Conservation (phyloP, 2,113 vertebrate genomes). For the Phaetusa simplex region DNA sequence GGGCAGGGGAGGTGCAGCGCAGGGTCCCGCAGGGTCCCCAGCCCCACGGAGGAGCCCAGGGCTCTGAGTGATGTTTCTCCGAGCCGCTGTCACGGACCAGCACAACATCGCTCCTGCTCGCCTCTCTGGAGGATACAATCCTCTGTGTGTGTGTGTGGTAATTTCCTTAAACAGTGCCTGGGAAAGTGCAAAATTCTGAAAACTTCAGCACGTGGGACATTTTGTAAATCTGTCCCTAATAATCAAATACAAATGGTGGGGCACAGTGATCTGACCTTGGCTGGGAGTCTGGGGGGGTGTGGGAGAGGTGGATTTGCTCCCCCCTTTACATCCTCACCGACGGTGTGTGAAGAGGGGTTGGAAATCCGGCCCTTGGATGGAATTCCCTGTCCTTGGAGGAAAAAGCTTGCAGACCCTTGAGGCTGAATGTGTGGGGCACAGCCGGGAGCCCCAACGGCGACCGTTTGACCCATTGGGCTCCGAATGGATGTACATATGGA, state of each 20-base stretch:
- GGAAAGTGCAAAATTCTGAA: not conserved
- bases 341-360: not conserved
- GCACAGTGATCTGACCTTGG: rapidly evolving
- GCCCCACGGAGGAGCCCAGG: not conserved
- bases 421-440: rapidly evolving
- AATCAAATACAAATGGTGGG: not conserved
- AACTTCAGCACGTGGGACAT: not conserved
- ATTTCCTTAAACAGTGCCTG: not conserved
- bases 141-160: not conserved
- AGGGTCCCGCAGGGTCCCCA: not conserved
- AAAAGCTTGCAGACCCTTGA: rapidly evolving
- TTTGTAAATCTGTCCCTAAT: not conserved
- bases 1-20: not conserved
- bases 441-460: rapidly evolving
- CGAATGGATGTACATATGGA: not conserved
- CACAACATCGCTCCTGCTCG: too few relatives aligned
- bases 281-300: not conserved
- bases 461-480: rapidly evolving
- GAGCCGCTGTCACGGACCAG: not conserved
- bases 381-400: not conserved
- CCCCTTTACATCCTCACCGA: not conserved
- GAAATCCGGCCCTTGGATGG: not conserved
- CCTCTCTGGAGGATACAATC: not conserved
- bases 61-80: not conserved
- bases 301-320: not conserved